Evolutionary conservation across 1,140 invertebrate genomes (phyloP).

Genomic region (Holcopasites calliopsidis): DNA sequence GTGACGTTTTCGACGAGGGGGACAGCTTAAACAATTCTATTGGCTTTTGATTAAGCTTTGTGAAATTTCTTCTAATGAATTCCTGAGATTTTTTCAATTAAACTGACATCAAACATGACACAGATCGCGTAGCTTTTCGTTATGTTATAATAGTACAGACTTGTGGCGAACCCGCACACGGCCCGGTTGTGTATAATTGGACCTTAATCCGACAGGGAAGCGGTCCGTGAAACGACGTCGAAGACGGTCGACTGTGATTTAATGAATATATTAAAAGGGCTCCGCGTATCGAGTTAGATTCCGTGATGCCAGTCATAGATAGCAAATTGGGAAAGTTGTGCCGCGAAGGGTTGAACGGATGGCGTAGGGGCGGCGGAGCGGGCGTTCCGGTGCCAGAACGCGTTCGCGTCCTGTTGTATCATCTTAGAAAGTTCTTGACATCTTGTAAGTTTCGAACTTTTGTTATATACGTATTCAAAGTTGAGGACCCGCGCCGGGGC

Average conservation of each 20-base stretch:
- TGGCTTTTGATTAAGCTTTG: too few relatives aligned
- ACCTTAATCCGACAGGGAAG: conserved; percentile 21
- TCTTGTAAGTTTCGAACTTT: conserved; percentile 70
- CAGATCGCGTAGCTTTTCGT: too few relatives aligned
- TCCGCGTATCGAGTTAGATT: conserved; percentile 62
- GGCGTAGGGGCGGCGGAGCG: neutral
- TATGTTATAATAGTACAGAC: neutral
- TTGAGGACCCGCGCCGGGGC: conserved; percentile 50
- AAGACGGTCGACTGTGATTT: conserved; percentile 49
- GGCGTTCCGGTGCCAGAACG: conserved; percentile 40
- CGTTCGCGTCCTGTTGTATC: conserved; percentile 68
- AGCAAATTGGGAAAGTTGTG: conserved; percentile 72
- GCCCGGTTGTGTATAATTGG: too few relatives aligned
- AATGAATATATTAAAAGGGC: conserved; percentile 69
- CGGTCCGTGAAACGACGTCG: conserved; percentile 29
- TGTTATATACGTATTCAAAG: conserved; percentile 70
- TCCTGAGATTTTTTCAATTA: too few relatives aligned
- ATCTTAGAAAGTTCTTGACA: conserved; percentile 71
- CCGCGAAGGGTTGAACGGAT: neutral
- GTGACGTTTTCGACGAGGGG: neutral
- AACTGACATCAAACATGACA: too few relatives aligned
- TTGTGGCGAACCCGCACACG: too few relatives aligned
- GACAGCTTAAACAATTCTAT: too few relatives aligned
- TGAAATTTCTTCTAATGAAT: too few relatives aligned
- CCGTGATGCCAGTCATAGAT: conserved; percentile 65